Percentiles rank a stretch among this genome's conserved stretches.
These are phyloP conservation scores for Drosophila nebulosa DNA, from an alignment of 1,140 invertebrate species.

Conservation along the genomic window DNA sequence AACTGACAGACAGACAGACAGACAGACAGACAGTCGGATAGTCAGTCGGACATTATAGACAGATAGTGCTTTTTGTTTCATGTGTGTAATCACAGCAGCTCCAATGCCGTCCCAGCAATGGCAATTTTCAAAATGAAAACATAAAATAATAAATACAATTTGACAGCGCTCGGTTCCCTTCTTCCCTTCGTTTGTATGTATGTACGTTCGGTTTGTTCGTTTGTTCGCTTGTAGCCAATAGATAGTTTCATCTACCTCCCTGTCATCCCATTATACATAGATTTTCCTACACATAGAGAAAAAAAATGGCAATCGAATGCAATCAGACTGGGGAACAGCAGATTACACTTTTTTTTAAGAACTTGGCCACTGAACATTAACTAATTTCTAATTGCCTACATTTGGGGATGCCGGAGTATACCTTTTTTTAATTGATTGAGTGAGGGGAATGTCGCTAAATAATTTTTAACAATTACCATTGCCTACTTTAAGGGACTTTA, in stretches of 20 bases:
- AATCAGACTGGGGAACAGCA: not conserved
- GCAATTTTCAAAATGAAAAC: constrained; percentile 79
- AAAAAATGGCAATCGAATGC: not conserved
- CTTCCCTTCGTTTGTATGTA: no score
- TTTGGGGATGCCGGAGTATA: no score
- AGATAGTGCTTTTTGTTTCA: constrained; percentile 71
- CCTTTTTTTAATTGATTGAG: no score
- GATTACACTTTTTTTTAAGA: no score
- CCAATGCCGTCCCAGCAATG: constrained; percentile 27
- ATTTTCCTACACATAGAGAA: not conserved
- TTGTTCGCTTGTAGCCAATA: constrained; percentile 31
- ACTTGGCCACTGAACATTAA: no score
- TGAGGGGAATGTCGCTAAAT: no score
- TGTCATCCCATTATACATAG: not conserved
- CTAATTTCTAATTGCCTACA: no score
- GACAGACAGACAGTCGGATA: constrained; percentile 25
- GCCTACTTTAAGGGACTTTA: no score
- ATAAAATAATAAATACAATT: constrained; percentile 79
- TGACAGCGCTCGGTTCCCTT: constrained; percentile 50
- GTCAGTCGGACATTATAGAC: constrained; percentile 60
- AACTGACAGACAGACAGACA: not conserved
- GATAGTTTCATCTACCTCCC: constrained; percentile 31
- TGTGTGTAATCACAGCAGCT: constrained; percentile 67
- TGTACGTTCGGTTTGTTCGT: not conserved
- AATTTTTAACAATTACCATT: no score